Evolutionary conservation across 1,140 invertebrate genomes (phyloP).

Genomic region (Drosophila sp.): DNA sequence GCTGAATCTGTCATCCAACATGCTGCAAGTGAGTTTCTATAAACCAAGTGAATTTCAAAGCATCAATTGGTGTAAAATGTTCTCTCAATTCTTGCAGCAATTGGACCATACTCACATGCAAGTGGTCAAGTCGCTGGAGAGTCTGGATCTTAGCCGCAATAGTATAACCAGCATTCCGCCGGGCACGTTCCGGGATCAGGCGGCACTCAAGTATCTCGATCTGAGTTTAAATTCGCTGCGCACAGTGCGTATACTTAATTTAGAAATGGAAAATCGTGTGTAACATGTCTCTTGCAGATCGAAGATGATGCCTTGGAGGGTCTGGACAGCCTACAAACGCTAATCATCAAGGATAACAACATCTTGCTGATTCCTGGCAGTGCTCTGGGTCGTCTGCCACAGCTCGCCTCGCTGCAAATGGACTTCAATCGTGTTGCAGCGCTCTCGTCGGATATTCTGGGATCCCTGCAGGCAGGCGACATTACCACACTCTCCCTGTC

Average conservation of each 20-base stretch:
- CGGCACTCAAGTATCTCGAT: constrained; percentile 90
- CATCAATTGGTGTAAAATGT: too few relatives aligned
- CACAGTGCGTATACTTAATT: constrained; percentile 87
- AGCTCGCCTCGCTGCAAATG: constrained; percentile 90
- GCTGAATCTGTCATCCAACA: constrained; percentile 93
- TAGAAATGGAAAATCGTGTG: not conserved
- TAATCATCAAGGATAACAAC: constrained; percentile 95
- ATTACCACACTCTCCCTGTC: constrained; percentile 87
- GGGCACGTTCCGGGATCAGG: constrained; percentile 91
- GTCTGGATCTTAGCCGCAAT: constrained; percentile 93
- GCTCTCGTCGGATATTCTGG: constrained; percentile 91
- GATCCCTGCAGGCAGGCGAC: constrained; percentile 86
- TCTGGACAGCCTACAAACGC: constrained; percentile 89
- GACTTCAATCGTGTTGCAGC: constrained; percentile 95
- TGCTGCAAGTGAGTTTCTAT: constrained; percentile 86
- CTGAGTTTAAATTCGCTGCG: constrained; percentile 93
- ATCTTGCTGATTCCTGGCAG: constrained; percentile 92
- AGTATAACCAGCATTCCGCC: constrained; percentile 91
- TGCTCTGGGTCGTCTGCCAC: constrained; percentile 90
- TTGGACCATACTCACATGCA: constrained; percentile 89
- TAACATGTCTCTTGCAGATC: constrained; percentile 86
- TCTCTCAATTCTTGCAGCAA: constrained; percentile 76
- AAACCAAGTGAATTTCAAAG: too few relatives aligned
- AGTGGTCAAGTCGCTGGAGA: constrained; percentile 88
- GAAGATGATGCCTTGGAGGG: constrained; percentile 94